Percentiles rank a stretch among this genome's conserved stretches.
These are phyloP conservation scores for Campylomormyrus numenius DNA, from an alignment of 2,113 vertebrate species.

Conservation along the genomic window DNA sequence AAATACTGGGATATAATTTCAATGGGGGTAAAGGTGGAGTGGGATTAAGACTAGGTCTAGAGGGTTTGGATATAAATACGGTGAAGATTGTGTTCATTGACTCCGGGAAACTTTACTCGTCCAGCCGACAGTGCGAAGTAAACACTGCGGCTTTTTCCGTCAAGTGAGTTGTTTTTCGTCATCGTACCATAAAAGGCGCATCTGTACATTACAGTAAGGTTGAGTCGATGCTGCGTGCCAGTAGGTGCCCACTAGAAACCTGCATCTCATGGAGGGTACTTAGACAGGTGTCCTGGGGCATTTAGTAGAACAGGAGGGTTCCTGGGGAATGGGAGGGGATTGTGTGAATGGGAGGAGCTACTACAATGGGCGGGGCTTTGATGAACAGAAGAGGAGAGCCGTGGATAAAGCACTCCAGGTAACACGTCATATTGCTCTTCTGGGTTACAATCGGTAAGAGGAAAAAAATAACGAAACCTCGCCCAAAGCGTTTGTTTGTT, in stretches of 20 bases:
- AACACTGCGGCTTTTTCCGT: neutral
- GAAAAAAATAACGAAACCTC: neutral
- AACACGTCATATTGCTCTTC: slow-evolving; percentile 3
- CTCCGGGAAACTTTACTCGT: slow-evolving; percentile 3
- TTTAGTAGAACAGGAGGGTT: neutral
- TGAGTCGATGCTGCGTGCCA: neutral
- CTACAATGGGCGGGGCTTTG: slow-evolving; percentile 7
- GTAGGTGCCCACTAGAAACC: neutral
- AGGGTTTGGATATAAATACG: neutral
- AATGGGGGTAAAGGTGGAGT: neutral
- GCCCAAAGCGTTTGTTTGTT: neutral
- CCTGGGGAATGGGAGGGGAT: neutral
- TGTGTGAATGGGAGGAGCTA: neutral
- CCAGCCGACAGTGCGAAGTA: neutral
- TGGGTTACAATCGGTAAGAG: neutral
- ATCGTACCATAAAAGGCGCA: neutral
- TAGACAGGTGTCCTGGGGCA: neutral
- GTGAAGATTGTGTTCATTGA: slow-evolving; percentile 1
- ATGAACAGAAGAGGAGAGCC: neutral
- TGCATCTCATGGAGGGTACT: neutral
- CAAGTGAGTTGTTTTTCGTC: neutral
- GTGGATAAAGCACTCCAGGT: neutral
- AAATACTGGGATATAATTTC: neutral
- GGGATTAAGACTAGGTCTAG: neutral
- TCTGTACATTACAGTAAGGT: neutral